Percentiles rank a stretch among this genome's conserved stretches.
Evolutionary conservation across 1,140 invertebrate genomes (phyloP).

Genomic region (Drosophila nebulosa): DNA sequence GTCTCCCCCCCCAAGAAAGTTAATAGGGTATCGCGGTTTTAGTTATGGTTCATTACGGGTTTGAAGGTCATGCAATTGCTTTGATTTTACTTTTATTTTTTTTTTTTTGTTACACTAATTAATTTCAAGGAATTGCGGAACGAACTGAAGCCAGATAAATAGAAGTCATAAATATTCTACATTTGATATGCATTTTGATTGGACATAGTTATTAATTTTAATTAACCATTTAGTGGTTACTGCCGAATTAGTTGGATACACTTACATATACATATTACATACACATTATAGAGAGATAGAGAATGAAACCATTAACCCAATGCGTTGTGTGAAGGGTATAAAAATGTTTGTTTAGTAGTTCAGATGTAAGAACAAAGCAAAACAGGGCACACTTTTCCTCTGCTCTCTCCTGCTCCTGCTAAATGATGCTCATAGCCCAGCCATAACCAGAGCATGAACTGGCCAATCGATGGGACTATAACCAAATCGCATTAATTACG

Average conservation of each 20-base stretch:
- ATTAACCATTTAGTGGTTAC: too few species aligned
- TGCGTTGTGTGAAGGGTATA: background rate
- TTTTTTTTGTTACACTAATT: background rate
- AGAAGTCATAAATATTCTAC: too few species aligned
- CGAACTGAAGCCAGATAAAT: too few species aligned
- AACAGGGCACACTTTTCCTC: background rate
- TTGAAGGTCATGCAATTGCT: background rate
- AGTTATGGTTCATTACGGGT: constrained; percentile 7
- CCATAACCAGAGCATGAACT: constrained; percentile 23
- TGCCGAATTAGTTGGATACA: too few species aligned
- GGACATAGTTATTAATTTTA: too few species aligned
- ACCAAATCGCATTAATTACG: constrained; percentile 76
- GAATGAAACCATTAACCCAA: background rate
- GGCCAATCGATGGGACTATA: constrained; percentile 71
- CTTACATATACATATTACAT: too few species aligned
- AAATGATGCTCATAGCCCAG: constrained; percentile 12
- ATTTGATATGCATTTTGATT: too few species aligned
- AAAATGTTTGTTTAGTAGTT: constrained; percentile 53
- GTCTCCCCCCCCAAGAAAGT: constrained; percentile 9
- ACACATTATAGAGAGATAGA: too few species aligned
- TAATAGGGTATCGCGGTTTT: constrained; percentile 8
- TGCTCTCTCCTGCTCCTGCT: background rate
- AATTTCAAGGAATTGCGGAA: background rate
- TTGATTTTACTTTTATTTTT: background rate
- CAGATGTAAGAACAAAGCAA: constrained; percentile 45